These are phyloP conservation scores for Marmota monax DNA, from an alignment of 2,113 vertebrate genomes.

Conservation along the genomic window DNA sequence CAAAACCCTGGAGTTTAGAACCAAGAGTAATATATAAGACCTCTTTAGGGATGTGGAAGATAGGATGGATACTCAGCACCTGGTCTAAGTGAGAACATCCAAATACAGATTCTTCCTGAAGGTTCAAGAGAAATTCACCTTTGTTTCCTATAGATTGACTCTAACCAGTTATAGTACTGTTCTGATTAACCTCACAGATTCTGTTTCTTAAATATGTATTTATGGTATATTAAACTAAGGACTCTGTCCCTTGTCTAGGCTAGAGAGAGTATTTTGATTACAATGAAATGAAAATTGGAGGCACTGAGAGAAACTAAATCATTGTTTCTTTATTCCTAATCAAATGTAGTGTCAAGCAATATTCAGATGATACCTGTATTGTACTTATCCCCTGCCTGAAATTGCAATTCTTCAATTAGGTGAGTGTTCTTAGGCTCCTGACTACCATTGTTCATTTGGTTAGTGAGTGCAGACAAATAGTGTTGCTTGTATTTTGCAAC, in stretches of 20 bases:
- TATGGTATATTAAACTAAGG: not conserved
- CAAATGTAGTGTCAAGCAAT: not conserved
- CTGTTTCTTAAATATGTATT: constrained; percentile 50
- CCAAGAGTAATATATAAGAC: not conserved
- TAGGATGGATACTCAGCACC: not conserved
- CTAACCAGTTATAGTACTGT: not conserved
- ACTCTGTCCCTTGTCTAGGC: not conserved
- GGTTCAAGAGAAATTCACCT: not conserved
- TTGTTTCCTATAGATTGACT: not conserved
- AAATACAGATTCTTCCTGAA: not conserved
- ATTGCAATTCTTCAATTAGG: not conserved
- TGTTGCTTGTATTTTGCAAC: not conserved
- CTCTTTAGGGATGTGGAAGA: not conserved
- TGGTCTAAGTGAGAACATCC: not conserved
- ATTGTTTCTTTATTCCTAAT: not conserved
- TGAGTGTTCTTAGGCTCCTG: not conserved
- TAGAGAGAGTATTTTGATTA: constrained; percentile 15
- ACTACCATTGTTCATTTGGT: not conserved
- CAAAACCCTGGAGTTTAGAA: not conserved
- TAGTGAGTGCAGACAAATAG: not conserved
- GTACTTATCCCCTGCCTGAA: not conserved
- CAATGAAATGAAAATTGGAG: constrained; percentile 14
- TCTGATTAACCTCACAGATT: not conserved
- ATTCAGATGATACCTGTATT: not conserved
- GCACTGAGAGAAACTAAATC: not conserved